Evolutionary conservation across 2,888 invertebrate species (phyloP).

Genomic region (Acleris holmiana): DNA sequence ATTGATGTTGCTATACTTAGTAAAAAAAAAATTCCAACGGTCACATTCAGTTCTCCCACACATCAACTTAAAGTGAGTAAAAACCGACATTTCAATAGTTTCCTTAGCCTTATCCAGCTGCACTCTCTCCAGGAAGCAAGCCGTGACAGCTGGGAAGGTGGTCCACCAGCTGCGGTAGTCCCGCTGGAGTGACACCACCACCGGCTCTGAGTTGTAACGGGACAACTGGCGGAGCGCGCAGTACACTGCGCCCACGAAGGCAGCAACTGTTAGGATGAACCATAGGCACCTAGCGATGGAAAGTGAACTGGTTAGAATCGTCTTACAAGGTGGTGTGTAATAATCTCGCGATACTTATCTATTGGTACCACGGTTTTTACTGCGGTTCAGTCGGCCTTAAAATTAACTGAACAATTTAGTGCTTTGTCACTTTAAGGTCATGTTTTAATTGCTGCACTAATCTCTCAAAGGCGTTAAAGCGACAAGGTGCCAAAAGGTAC

Average conservation of each 20-base stretch:
- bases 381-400: too few species aligned
- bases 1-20: too few species aligned
- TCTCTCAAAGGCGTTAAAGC: too few species aligned
- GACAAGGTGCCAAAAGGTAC: too few species aligned
- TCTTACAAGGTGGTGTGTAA: too few species aligned
- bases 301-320: slow-evolving; percentile 1
- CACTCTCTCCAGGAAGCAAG: slow-evolving; percentile 69
- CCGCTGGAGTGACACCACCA: slow-evolving; percentile 75
- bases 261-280: slow-evolving; percentile 61
- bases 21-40: too few species aligned
- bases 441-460: too few species aligned
- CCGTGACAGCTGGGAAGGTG: slow-evolving; percentile 76
- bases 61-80: neutral
- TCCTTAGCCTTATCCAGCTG: slow-evolving; percentile 60
- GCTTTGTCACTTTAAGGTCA: too few species aligned
- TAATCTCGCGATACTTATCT: too few species aligned
- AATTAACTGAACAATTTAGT: too few species aligned
- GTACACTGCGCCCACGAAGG: slow-evolving; percentile 69
- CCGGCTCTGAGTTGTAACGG: slow-evolving; percentile 72
- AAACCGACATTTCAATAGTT: slow-evolving; percentile 56
- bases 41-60: too few species aligned
- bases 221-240: slow-evolving; percentile 69
- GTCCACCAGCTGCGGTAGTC: slow-evolving; percentile 76
- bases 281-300: slow-evolving; percentile 61
- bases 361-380: too few species aligned